Evolutionary conservation across 2,113 vertebrate genomes (phyloP).

Genomic region (Prietella phreatophila): DNA sequence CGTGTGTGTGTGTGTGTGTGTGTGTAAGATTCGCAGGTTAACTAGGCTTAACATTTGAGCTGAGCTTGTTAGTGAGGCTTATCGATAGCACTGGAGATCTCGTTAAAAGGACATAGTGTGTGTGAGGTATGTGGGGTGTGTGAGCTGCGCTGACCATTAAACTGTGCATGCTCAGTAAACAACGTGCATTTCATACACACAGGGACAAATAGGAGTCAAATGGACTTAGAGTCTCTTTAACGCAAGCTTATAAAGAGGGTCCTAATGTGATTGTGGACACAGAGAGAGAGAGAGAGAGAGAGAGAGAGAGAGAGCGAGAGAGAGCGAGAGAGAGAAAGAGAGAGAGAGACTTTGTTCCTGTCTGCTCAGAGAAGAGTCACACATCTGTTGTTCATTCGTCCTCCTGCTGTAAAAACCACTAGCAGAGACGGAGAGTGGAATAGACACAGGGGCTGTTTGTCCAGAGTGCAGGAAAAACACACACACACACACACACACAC

Average conservation of each 20-base stretch:
- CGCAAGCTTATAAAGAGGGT: background rate
- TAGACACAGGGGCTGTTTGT: background rate
- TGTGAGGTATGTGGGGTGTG: background rate
- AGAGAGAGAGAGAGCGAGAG: background rate
- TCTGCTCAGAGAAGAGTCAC: background rate
- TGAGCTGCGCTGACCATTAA: background rate
- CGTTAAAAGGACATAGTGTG: background rate
- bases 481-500: background rate
- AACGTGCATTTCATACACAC: background rate
- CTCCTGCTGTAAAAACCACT: slow-evolving; percentile 3
- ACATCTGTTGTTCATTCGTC: slow-evolving; percentile 31
- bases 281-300: background rate
- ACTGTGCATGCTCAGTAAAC: background rate
- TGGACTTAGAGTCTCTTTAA: background rate
- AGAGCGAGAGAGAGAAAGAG: background rate
- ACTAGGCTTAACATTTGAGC: background rate
- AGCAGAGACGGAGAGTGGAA: slow-evolving; percentile 27
- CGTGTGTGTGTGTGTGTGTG: slow-evolving; percentile 4
- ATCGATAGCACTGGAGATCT: background rate
- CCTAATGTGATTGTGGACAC: background rate
- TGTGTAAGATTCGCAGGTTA: background rate
- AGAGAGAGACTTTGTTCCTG: background rate
- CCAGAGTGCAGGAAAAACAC: slow-evolving; percentile 2
- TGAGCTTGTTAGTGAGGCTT: slow-evolving; percentile 3
- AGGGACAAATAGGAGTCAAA: background rate